Percentiles rank a stretch among this genome's conserved stretches.
phyloP scores from a whole-genome alignment of 2,797 vertebrate species.

The Hephaestus fuliginosus region DNA sequence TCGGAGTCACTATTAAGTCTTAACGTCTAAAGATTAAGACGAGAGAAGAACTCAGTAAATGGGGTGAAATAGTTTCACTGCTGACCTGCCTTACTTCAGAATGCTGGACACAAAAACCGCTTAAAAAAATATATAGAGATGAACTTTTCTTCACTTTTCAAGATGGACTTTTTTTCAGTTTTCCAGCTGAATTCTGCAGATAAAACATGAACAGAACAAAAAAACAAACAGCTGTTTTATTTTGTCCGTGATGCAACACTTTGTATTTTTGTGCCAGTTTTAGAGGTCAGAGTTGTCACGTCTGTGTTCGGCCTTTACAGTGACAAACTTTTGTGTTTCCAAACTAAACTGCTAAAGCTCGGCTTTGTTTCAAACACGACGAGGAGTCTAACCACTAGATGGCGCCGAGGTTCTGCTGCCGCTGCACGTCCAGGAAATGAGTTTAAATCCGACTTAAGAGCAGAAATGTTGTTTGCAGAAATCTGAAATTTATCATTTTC shows the following conservation, averaged over 20 bases:
- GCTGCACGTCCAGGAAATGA: not conserved
- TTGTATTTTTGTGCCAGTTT: slow-evolving; percentile 63
- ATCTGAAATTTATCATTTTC: not conserved
- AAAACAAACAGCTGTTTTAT: slow-evolving; percentile 2
- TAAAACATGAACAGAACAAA: slow-evolving; percentile 2
- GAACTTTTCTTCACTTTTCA: not conserved
- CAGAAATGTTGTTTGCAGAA: not conserved
- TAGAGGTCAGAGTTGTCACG: slow-evolving; percentile 32
- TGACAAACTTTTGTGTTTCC: slow-evolving; percentile 11
- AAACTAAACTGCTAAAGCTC: slow-evolving; percentile 41
- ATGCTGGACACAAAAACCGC: slow-evolving; percentile 13
- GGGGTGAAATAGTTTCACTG: not conserved
- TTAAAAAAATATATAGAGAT: not conserved
- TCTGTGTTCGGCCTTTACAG: slow-evolving; percentile 41
- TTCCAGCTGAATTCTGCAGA: not conserved
- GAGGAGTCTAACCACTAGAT: slow-evolving; percentile 62
- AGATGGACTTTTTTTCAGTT: slow-evolving; percentile 11
- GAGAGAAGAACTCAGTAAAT: not conserved
- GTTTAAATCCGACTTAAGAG: not conserved
- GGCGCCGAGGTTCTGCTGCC: slow-evolving; percentile 28
- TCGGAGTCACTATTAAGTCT: not conserved
- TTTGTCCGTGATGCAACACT: slow-evolving; percentile 40
- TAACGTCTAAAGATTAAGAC: not conserved
- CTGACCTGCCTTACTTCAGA: slow-evolving; percentile 33
- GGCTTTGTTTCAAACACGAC: slow-evolving; percentile 41